phyloP scores from a whole-genome alignment of 1,140 invertebrate genomes.

The Brachionus angularis region DNA sequence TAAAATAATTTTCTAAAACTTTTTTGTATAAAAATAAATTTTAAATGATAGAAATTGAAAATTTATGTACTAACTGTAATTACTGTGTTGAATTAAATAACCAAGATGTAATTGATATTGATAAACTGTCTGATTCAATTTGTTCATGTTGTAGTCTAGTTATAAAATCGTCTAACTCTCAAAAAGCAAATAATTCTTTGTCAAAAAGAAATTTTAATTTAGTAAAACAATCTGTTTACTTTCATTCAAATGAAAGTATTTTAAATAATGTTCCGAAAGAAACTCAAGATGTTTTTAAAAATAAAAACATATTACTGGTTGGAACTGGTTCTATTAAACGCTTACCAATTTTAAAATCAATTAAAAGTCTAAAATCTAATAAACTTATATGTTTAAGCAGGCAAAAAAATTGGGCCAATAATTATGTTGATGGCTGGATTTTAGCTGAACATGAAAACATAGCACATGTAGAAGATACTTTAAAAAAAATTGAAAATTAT shows the following conservation, averaged over 20 bases:
- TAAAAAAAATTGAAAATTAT: neutral
- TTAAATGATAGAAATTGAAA: too few species aligned
- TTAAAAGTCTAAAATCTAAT: neutral
- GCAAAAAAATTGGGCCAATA: neutral
- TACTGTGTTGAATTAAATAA: too few species aligned
- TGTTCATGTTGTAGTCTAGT: too few species aligned
- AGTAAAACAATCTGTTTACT: neutral
- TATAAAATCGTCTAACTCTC: too few species aligned
- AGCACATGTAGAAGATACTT: neutral
- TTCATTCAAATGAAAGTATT: neutral
- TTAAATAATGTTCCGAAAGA: neutral
- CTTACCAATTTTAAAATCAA: neutral
- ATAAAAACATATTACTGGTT: neutral
- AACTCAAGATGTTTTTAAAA: neutral
- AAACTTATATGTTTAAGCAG: constrained; percentile 11
- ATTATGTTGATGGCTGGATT: constrained; percentile 34
- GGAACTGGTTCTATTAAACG: constrained; percentile 3
- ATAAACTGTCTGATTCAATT: too few species aligned
- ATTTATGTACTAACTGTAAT: too few species aligned
- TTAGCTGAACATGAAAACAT: neutral
- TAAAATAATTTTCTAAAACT: too few species aligned
- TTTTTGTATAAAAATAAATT: too few species aligned
- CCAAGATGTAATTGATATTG: too few species aligned
- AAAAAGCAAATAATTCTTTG: too few species aligned
- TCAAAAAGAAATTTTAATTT: neutral